These are phyloP conservation scores for Ondatra zibethicus DNA, from an alignment of 2,113 vertebrate genomes.

Conservation along the genomic window DNA sequence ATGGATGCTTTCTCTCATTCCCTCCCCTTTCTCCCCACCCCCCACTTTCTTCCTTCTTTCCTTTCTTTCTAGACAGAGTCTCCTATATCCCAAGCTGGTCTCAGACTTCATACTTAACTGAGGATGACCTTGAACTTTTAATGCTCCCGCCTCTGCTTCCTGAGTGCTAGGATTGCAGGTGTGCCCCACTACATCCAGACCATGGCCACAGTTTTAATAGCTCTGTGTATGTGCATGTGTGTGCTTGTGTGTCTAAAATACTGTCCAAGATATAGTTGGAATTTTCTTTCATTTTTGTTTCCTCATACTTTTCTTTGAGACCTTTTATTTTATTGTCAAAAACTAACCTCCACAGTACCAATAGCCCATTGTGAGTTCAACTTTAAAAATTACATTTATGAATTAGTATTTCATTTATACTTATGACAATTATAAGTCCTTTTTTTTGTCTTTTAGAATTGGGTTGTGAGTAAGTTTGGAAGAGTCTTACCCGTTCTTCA, in stretches of 20 bases:
- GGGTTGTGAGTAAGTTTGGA: slow-evolving; percentile 98
- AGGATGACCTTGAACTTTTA: too few species aligned
- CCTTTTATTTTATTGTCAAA: slow-evolving; percentile 3
- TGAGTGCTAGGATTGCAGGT: not conserved
- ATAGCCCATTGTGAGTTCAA: not conserved
- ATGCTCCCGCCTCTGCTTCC: too few species aligned
- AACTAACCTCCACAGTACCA: not conserved
- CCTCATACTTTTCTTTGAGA: not conserved
- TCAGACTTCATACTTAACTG: too few species aligned
- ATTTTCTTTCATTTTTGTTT: not conserved
- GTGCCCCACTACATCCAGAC: not conserved
- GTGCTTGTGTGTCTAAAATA: not conserved
- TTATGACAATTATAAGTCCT: not conserved
- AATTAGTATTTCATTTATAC: slow-evolving; percentile 27
- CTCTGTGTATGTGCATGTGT: not conserved
- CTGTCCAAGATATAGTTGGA: not conserved
- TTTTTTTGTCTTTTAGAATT: slow-evolving; percentile 89
- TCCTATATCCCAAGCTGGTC: too few species aligned
- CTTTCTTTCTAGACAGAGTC: not conserved
- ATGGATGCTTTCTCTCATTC: not conserved
- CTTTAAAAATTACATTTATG: not conserved
- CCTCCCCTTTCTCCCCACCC: not conserved
- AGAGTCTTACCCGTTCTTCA: slow-evolving; percentile 95
- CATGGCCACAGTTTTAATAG: too few species aligned
- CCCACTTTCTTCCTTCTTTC: not conserved